Base-by-base conservation (phyloP, 2,797 vertebrate species). In the Neostethus bicornis region DNA sequence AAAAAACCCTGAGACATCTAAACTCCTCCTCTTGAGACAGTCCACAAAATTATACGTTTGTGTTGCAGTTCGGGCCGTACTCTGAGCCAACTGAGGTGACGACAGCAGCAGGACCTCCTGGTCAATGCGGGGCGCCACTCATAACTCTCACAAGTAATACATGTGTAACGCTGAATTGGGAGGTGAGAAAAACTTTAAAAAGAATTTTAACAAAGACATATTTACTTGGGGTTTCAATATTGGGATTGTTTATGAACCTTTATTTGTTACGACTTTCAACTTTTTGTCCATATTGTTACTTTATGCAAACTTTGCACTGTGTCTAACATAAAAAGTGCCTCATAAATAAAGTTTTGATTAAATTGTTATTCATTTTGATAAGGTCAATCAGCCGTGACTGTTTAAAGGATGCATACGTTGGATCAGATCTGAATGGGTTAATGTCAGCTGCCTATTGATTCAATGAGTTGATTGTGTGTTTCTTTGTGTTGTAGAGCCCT, bases 71-170 rank as follows among this genome's bases (percentile, higher is more conserved):
- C 0, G 96, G 96, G 5, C 89, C 87, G 0, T 96, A 92, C 79
- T 97, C 96, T 0, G 93, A 95, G 49, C 81, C 85, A 0, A 92
- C 93, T 11, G 94, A 94, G 67, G 91, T 96, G 67, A 96, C 94
- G 43, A 98, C 96, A 4, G 94, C 95, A 63, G 93, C 94, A 0
- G 97, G 97, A 45, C 96, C 96, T 9, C 97, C 97, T 0, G 93
- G 92, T 48, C 95, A 96, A 73, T 98, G 96, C 72, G 92, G 72
- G 87, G 89, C 92, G 17, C 97, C 96, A 20, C 83, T 87, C 66
- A 72, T 98, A 73, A 92, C 92, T 55, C 91, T 95, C 23, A 93
- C 89, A 1, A 94, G 91, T 0, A 91, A 94, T 73, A 93, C 93
- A 43, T 89, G 89, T 68, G 85, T 95, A 66, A 89, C 92, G 13